These are phyloP conservation scores for Lanius collurio DNA, from an alignment of 2,113 vertebrate species.

Conservation along the genomic window DNA sequence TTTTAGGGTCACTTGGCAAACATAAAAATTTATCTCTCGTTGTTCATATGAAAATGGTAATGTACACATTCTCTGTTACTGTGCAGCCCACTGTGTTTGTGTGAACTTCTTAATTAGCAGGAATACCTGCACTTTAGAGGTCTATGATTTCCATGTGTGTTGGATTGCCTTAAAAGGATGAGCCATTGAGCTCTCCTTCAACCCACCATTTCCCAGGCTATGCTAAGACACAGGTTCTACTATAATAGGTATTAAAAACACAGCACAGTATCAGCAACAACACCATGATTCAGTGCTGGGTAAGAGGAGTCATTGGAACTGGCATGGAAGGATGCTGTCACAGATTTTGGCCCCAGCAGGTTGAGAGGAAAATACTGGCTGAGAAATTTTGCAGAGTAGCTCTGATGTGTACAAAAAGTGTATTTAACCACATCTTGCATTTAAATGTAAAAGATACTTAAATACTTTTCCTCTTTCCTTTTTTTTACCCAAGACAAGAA, in stretches of 20 bases:
- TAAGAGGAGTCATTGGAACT: background rate
- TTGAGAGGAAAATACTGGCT: background rate
- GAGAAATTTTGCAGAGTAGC: background rate
- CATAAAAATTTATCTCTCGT: background rate
- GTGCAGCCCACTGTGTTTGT: background rate
- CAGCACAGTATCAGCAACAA: background rate
- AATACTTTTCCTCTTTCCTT: background rate
- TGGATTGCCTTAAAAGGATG: background rate
- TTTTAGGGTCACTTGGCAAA: background rate
- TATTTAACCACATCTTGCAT: background rate
- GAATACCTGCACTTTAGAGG: background rate
- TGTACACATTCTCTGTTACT: background rate
- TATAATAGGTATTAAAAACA: background rate
- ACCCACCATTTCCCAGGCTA: background rate
- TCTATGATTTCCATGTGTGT: background rate
- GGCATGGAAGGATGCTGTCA: background rate
- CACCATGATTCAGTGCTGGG: background rate
- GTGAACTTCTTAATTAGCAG: background rate
- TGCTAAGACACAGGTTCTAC: background rate
- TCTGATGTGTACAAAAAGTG: background rate
- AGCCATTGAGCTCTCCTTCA: background rate
- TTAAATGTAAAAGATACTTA: background rate
- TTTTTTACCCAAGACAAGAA: background rate
- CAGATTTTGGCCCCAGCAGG: background rate
- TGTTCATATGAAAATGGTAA: background rate